Base-by-base conservation (phyloP, 2,797 vertebrate species). In the Aselliscus stoliczkanus region DNA sequence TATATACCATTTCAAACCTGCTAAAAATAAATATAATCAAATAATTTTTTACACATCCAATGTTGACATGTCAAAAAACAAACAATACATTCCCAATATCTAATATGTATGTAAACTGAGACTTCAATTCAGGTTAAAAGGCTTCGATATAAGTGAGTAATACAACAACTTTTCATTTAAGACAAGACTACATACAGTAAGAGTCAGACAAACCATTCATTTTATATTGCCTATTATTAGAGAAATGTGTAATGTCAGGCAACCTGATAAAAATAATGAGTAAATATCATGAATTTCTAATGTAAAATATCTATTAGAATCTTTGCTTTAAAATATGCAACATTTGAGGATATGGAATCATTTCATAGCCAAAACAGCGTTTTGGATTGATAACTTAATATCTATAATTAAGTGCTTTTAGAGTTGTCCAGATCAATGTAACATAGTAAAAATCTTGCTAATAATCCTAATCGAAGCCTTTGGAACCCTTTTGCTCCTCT, bases 211-310 rank as follows among this genome's bases (percentile, higher is more conserved):
- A n/a, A 0, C 0, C 23, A 39, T 0, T 1, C 92, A 88, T 64
- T 85, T 85, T 60, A 2, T 27, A 87, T 81, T 81, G 86, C 29
- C 70, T 93, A 87, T 60, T 79, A 25, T 14, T 52, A 64, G 9
- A 47, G 27, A 92, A 89, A 10, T 14, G 9, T 75, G 34, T 54
- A 90, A 92, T 75, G 94, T 34, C 64, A 52, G 96, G 21, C 44
- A 64, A 85, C 23, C 11, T 89, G 39, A 76, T 60, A 90, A 81
- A 86, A 90, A 54, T 73, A 39, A 62, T 83, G 31, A 52, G 50
- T 52, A 69, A 96, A 91, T 14, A 77, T 4, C 90, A 4, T 52
- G 64, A 69, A 93, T 93, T 65, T 70, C 83, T 97, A 96, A 86
- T 18, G 12, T 84, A 83, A 94, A 88, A 86, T 27, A 54, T 4